phyloP scores from a whole-genome alignment of 2,113 vertebrate species.

The Petaurus breviceps region DNA sequence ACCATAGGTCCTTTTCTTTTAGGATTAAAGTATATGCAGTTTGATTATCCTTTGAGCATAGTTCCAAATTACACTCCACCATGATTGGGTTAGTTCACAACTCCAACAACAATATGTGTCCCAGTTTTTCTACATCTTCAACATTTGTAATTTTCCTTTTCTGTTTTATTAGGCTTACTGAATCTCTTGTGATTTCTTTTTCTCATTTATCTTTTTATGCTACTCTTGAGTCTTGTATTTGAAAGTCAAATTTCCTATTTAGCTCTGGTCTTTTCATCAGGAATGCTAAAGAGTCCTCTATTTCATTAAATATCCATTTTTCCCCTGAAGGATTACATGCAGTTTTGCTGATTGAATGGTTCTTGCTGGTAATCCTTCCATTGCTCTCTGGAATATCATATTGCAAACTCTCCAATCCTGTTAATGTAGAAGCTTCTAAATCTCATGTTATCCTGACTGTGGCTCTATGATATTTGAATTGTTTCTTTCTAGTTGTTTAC shows the following conservation, averaged over 20 bases:
- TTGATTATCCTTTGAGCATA: too few species aligned
- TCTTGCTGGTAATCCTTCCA: background rate
- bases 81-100: background rate
- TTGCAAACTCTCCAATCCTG: background rate
- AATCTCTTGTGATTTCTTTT: background rate
- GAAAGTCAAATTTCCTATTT: too few species aligned
- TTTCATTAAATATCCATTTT: too few species aligned
- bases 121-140: background rate
- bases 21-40: too few species aligned
- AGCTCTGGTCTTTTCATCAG: too few species aligned
- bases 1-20: too few species aligned
- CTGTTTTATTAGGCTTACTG: background rate
- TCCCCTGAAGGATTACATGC: background rate
- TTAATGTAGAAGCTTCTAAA: background rate
- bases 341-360: background rate
- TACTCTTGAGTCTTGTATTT: too few species aligned
- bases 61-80: too few species aligned
- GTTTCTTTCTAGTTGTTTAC: background rate
- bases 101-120: background rate
- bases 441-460: background rate
- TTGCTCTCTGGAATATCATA: background rate
- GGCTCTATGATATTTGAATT: background rate
- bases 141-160: background rate
- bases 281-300: too few species aligned
- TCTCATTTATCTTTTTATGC: too few species aligned